phyloP scores from a whole-genome alignment of 2,113 vertebrate species.

The Melanerpes formicivorus region DNA sequence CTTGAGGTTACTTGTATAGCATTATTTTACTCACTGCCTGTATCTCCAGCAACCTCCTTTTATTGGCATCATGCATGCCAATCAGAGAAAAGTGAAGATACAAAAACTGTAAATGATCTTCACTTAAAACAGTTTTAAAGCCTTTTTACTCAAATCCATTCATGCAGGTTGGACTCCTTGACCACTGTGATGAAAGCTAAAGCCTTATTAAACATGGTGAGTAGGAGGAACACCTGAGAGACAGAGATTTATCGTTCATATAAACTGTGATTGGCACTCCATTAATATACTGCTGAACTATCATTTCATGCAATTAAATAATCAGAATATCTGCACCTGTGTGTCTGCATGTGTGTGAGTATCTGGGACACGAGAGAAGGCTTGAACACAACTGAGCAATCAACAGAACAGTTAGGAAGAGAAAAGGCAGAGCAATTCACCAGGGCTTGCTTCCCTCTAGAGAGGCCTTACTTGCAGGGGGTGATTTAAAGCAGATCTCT shows the following conservation, averaged over 20 bases:
- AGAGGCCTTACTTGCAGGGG: not conserved
- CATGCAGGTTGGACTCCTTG: not conserved
- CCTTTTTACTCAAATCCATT: not conserved
- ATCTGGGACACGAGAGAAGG: not conserved
- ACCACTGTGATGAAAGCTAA: not conserved
- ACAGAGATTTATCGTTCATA: not conserved
- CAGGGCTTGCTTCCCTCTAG: not conserved
- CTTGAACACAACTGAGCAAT: not conserved
- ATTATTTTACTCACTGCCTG: not conserved
- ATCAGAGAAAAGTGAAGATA: not conserved
- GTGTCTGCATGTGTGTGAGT: too few relatives aligned
- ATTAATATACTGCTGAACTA: not conserved
- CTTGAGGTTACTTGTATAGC: not conserved
- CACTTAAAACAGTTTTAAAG: not conserved
- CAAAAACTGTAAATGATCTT: not conserved
- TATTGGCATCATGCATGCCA: not conserved
- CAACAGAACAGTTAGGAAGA: not conserved
- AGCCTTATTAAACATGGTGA: not conserved
- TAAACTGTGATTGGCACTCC: not conserved
- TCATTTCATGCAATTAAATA: not conserved
- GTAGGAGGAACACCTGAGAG: not conserved
- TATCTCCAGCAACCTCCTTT: not conserved
- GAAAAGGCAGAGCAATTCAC: not conserved
- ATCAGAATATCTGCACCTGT: not conserved
- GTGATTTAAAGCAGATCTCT: constrained; percentile 42